Conservation (phyloP, 2,888 invertebrate genomes). For the Phlogophora meticulosa region DNA sequence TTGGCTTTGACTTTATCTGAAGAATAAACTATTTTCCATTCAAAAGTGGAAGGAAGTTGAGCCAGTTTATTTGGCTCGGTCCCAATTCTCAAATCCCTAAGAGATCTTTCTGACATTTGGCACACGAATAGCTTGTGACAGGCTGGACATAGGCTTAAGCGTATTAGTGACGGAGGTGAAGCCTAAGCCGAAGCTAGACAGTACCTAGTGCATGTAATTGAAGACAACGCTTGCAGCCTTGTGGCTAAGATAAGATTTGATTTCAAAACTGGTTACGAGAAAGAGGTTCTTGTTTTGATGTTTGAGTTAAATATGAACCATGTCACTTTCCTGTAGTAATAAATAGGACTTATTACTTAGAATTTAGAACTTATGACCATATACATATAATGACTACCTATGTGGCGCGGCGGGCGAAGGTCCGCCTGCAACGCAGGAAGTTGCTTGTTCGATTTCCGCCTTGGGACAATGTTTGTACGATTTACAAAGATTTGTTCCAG, state of each 20-base stretch:
- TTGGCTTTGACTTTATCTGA: too few species aligned
- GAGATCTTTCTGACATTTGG: constrained; percentile 31
- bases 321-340: background rate
- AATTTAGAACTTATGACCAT: too few species aligned
- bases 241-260: constrained; percentile 7
- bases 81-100: constrained; percentile 13
- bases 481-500: too few species aligned
- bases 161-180: constrained; percentile 15
- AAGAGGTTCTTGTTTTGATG: background rate
- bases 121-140: constrained; percentile 21
- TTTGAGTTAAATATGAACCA: background rate
- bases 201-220: constrained; percentile 17
- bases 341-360: too few species aligned
- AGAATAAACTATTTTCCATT: background rate
- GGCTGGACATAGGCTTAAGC: constrained; percentile 8
- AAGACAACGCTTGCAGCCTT: constrained; percentile 19
- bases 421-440: too few species aligned
- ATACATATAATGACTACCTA: too few species aligned
- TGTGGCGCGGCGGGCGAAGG: too few species aligned
- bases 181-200: constrained; percentile 6
- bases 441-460: too few species aligned
- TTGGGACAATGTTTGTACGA: too few species aligned
- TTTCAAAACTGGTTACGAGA: background rate
- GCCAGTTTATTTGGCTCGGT: background rate
- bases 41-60: background rate